Conservation (phyloP, 2,888 invertebrate species). For the Sclerodermus sp. region DNA sequence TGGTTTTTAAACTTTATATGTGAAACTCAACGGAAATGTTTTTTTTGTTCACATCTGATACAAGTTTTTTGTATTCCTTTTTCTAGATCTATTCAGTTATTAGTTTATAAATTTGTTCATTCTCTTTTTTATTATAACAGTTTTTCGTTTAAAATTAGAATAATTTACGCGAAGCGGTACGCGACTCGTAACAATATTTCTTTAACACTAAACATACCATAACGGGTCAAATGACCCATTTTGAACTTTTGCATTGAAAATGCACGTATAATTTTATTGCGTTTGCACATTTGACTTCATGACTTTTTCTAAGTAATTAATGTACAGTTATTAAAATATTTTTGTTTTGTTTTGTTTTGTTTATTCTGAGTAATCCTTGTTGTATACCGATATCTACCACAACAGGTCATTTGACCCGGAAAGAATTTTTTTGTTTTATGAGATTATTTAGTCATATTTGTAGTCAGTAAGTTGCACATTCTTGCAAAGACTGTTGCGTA, state of each 20-base stretch:
- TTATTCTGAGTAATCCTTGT: background rate
- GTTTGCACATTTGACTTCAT: background rate
- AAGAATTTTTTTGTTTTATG: background rate
- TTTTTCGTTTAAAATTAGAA: too few species aligned
- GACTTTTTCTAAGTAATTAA: background rate
- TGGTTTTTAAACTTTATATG: too few species aligned
- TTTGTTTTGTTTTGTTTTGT: background rate
- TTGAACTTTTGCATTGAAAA: background rate
- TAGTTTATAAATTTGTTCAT: too few species aligned
- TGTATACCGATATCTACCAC: background rate
- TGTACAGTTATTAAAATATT: too few species aligned
- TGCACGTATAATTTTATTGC: background rate
- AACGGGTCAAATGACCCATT: background rate
- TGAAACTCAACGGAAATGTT: too few species aligned
- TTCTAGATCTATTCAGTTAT: too few species aligned
- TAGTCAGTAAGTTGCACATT: background rate
- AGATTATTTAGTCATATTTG: too few species aligned
- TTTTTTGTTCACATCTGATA: too few species aligned
- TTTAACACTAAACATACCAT: conserved; percentile 3
- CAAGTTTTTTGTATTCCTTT: too few species aligned
- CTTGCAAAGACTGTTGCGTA: background rate
- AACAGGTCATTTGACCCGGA: background rate
- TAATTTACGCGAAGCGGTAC: too few species aligned
- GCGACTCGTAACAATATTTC: too few species aligned
- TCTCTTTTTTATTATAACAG: too few species aligned